Conservation (phyloP, 2,797 vertebrate species). For the Periparus ater region DNA sequence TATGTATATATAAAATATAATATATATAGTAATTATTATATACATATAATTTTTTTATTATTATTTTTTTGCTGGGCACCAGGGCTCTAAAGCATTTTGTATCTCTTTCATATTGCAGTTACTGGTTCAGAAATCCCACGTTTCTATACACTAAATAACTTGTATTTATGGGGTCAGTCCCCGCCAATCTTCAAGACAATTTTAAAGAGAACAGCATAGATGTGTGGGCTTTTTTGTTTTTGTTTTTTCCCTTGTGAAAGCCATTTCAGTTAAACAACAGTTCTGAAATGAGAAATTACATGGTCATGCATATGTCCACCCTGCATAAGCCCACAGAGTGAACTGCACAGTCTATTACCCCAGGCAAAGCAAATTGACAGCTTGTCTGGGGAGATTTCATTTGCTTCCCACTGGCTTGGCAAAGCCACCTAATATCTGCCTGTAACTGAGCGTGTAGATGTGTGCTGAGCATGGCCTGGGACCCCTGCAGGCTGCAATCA, state of each 20-base stretch:
- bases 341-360: constrained; percentile 31
- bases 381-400: constrained; percentile 50
- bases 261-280: background rate
- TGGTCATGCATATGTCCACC: background rate
- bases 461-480: background rate
- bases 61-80: background rate
- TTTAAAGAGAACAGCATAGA: background rate
- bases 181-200: background rate
- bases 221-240: fast-evolving
- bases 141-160: background rate
- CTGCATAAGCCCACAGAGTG: background rate
- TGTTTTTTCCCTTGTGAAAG: background rate
- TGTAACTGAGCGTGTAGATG: background rate
- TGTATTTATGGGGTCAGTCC: background rate
- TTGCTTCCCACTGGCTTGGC: constrained; percentile 37
- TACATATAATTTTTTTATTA: too few species aligned
- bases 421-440: background rate
- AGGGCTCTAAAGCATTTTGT: background rate
- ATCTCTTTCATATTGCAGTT: background rate
- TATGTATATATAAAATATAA: too few species aligned
- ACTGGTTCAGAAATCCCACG: background rate
- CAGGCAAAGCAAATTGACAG: constrained; percentile 47
- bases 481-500: background rate
- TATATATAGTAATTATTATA: too few species aligned
- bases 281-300: constrained; percentile 34